Conservation (phyloP, 1,140 invertebrate species). For the silkworm (Bombyx mori) region ASM3026992v2 NC_085120.1:114501-115000, state of each 20-base stretch:
- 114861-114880: constrained; percentile 8
- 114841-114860: constrained; percentile 6
- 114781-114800: constrained; percentile 29
- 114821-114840: constrained; percentile 37
- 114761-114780: constrained; percentile 28
- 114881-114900: constrained; percentile 11
- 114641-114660: constrained; percentile 9
- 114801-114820: constrained; percentile 20
- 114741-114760: constrained; percentile 41
- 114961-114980: constrained; percentile 12
- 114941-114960: constrained; percentile 11
- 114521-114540: constrained; percentile 11
- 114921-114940: constrained; percentile 13
- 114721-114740: constrained; percentile 48
- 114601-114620: background rate
- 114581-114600: constrained; percentile 5
- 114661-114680: constrained; percentile 33
- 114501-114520: constrained; percentile 20
- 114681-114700: constrained; percentile 57
- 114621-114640: constrained; percentile 11
- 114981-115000: constrained; percentile 9
- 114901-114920: background rate
- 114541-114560: constrained; percentile 15
- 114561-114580: constrained; percentile 6
- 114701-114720: constrained; percentile 28